These are phyloP conservation scores for Drosophila novamexicana DNA, from an alignment of 1,140 invertebrate genomes.

Conservation along the genomic window DNA sequence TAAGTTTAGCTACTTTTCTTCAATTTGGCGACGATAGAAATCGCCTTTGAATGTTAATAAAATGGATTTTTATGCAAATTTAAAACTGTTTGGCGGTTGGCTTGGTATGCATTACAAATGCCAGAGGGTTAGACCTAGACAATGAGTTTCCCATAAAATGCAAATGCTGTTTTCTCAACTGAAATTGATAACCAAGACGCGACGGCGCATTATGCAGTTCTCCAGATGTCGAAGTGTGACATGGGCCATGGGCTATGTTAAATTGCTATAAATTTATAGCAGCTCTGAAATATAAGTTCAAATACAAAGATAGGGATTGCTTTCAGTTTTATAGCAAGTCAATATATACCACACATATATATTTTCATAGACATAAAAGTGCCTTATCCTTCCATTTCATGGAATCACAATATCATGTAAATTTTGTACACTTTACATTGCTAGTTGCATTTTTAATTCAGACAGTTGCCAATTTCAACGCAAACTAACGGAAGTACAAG, in stretches of 20 bases:
- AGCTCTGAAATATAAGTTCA: background rate
- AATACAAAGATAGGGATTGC: background rate
- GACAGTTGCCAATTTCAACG: slow-evolving; percentile 21
- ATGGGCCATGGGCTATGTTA: background rate
- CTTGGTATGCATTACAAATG: slow-evolving; percentile 68
- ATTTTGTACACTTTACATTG: slow-evolving; percentile 4
- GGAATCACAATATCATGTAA: slow-evolving; percentile 11
- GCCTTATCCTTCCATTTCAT: background rate
- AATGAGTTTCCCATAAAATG: slow-evolving; percentile 46
- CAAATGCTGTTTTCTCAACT: slow-evolving; percentile 42
- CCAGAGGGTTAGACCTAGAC: slow-evolving; percentile 45
- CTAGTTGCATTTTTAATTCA: slow-evolving; percentile 16
- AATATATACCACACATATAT: background rate
- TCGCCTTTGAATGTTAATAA: slow-evolving; percentile 81
- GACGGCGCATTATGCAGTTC: slow-evolving; percentile 12
- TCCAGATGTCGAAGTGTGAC: background rate
- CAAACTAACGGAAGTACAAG: slow-evolving; percentile 67
- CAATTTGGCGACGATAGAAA: slow-evolving; percentile 74
- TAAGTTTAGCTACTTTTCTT: slow-evolving; percentile 68
- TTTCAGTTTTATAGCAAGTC: background rate
- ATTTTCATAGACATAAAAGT: background rate
- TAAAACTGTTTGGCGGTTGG: slow-evolving; percentile 75
- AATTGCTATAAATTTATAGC: slow-evolving; percentile 1
- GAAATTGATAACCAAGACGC: slow-evolving; percentile 35
- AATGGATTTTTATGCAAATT: slow-evolving; percentile 82